Base-by-base conservation (phyloP, 1,140 invertebrate species). In the Agrilus planipennis region DNA sequence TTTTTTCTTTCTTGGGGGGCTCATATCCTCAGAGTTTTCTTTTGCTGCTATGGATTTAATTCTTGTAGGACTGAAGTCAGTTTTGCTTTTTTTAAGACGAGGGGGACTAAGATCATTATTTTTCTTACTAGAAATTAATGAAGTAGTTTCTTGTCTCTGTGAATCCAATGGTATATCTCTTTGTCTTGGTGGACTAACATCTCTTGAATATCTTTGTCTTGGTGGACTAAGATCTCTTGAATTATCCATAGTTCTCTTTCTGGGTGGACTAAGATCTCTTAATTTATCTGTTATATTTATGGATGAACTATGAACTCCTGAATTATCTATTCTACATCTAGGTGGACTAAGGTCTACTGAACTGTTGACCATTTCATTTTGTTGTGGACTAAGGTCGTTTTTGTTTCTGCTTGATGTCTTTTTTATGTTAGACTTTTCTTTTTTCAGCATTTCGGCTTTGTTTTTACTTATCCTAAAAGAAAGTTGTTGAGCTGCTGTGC, bases 281-380 rank as follows among this genome's bases (percentile, higher is more conserved):
- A 11, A 14, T n/a, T n/a, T n/a, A n/a, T n/a, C n/a, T n/a, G n/a
- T n/a, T n/a, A n/a, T n/a, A n/a, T n/a, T n/a, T n/a, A n/a, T 39
- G 37, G 9, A 28, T 37, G 15, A 32, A 44, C 49, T 27, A 28
- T 23, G 11, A 29, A 46, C 36, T 43, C 21, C 47, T 32, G 43
- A 19, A 19, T 47, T 41, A 21, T 42, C 39, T 20, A 49, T 58
- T 43, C 59, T 53, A 2, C 53, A 57, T 4, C 59, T 60, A 9
- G 59, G 62, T 5, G 41, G 6, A 50, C 63, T 57, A 11, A 52
- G 58, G 45, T 58, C 55, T 30, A 12, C 18, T 12, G 20, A 29
- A 42, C 41, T 30, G 27, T n/a, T n/a, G n/a, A 35, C 42, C 16
- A 35, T 29, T 21, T 52, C 20, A 30, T 42, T 25, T n/a, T 25